These are phyloP conservation scores for Gymnobelideus leadbeateri DNA, from an alignment of 2,113 vertebrate genomes.

Conservation along the genomic window DNA sequence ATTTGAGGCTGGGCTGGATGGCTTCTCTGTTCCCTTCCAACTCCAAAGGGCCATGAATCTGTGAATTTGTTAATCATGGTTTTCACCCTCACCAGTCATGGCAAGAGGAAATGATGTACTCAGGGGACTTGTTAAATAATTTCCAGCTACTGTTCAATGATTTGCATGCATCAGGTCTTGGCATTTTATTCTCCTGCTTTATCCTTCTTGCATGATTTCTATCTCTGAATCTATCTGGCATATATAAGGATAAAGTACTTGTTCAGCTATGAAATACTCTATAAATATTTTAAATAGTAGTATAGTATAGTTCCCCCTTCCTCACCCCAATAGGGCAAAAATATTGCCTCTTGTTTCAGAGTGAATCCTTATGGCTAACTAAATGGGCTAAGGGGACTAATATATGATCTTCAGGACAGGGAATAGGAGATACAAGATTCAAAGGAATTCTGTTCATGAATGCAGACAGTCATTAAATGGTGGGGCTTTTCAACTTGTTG, in stretches of 20 bases:
- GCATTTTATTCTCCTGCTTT: constrained; percentile 37
- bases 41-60: neutral
- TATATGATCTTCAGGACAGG: constrained; percentile 13
- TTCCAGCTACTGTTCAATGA: constrained; percentile 24
- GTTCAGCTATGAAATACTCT: constrained; percentile 12
- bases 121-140: constrained; percentile 27
- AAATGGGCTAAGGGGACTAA: constrained; percentile 25
- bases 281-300: constrained; percentile 38
- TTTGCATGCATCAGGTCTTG: constrained; percentile 1
- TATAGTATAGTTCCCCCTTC: neutral
- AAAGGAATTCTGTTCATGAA: constrained; percentile 49
- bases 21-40: neutral
- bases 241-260: constrained; percentile 12
- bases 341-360: constrained; percentile 30
- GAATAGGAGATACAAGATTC: constrained; percentile 36
- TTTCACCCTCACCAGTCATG: neutral
- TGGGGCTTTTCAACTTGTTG: constrained; percentile 32
- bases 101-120: constrained; percentile 6
- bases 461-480: constrained; percentile 46
- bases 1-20: neutral
- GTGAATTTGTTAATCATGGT: neutral
- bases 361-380: constrained; percentile 16
- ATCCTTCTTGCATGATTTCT: constrained; percentile 27
- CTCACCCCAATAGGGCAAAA: neutral
- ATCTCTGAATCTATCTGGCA: neutral